Base-by-base conservation (phyloP, 2,113 vertebrate species). In the Ivindomyrus marchei region DNA sequence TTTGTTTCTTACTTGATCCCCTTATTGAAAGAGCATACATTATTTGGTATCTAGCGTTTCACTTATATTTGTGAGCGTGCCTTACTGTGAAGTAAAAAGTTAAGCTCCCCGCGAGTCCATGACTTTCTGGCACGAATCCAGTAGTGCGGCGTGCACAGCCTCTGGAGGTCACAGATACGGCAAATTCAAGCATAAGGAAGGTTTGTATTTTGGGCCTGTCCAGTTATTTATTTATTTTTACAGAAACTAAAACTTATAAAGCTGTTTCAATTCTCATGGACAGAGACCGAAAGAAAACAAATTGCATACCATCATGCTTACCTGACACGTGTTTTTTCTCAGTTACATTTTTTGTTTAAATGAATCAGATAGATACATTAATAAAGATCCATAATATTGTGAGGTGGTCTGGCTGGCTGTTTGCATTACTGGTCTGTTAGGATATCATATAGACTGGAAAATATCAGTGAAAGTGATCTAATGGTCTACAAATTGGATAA, bases 51-150 rank as follows among this genome's bases (percentile, higher is more conserved):
- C 27, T 46, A 46, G 53, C 27, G 9, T 84, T 89, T 84, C 49
- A 46, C 77, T 39, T 24, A 24, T 39, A 56, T 46, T 46, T 88
- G 49, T 53, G 85, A 88, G 10, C 21, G 17, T n/a, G 56, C 21
- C 87, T 46, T 80, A 19, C 19, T 45, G 87, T 39, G 36, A 88
- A 58, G 53, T 58, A 24, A 19, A 24, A 42, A 7, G 52, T 50
- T 88, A 89, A 46, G 88, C 62, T 91, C 53, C 27, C 45, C 21
- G 19, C 89, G 89, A 89, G 46, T 50, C 49, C 49, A 21, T 42
- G 45, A 70, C 77, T 88, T 47, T 90, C 87, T 52, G 58, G 42
- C 42, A 45, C 56, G 24, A 19, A 88, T 88, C 86, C 27, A 58
- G 50, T 58, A 49, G 53, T 88, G 86, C 11, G 42, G 42, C 58